phyloP scores from a whole-genome alignment of 2,888 invertebrate species.

The Amphimallon solstitiale region DNA sequence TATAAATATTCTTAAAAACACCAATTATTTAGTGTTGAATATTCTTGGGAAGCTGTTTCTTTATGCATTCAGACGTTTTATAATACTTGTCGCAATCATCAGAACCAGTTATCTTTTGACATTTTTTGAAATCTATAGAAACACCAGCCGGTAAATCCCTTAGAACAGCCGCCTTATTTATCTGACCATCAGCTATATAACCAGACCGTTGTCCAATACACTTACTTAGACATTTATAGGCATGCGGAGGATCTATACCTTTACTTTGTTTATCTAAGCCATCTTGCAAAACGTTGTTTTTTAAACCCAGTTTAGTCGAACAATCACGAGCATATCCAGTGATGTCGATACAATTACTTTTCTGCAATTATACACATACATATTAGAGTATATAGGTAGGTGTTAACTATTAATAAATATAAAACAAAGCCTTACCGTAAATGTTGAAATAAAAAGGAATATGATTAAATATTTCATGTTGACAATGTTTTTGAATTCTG shows the following conservation, averaged over 20 bases:
- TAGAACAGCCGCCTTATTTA: not conserved
- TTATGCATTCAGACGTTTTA: not conserved
- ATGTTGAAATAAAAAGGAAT: too few species aligned
- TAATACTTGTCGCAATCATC: conserved; percentile 7
- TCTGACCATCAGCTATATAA: not conserved
- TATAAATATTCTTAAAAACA: too few species aligned
- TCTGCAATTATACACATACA: too few species aligned
- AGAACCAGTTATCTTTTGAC: not conserved
- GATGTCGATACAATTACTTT: not conserved
- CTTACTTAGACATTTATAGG: not conserved
- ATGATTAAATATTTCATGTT: too few species aligned
- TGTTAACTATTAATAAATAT: too few species aligned
- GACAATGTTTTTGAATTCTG: too few species aligned
- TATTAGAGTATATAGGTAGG: too few species aligned
- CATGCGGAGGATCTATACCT: not conserved
- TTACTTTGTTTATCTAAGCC: too few species aligned
- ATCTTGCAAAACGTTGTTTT: not conserved
- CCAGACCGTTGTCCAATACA: not conserved
- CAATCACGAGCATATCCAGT: not conserved
- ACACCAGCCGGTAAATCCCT: not conserved
- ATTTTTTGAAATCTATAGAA: not conserved
- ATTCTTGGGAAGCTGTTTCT: too few species aligned
- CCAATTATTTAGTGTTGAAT: too few species aligned
- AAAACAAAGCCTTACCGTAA: too few species aligned
- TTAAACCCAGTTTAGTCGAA: not conserved